Base-by-base conservation (phyloP, 2,797 vertebrate genomes). In the Okamejei kenojei region DNA sequence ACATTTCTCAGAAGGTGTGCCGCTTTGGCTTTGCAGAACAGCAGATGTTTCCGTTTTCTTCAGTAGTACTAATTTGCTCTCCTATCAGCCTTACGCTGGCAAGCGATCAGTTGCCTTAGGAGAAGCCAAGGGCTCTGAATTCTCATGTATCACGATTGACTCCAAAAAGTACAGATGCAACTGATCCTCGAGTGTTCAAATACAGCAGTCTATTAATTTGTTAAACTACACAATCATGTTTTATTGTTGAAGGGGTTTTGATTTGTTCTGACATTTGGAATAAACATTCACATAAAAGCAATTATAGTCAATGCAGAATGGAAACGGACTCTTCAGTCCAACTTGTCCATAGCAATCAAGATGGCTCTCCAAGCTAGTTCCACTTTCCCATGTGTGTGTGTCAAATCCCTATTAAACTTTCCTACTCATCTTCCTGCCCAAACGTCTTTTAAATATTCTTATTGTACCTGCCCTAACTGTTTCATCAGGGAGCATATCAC, bases 211-310 rank as follows among this genome's bases (percentile, higher is more conserved):
- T 7, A 26, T 84, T 26, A 54, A 54, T 26, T 58, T 29, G 61
- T 58, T 84, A 54, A 58, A 84, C 58, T 84, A 54, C 81, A 26
- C 54, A 58, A 84, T 23, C 54, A 54, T 58, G 54, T 84, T 84
- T 45, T 26, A 84, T 61, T n/a, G 54, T 84, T 63, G 11, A 23
- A 84, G 2, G 11, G 23, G 54, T 84, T 84, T 84, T 84, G 54
- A 84, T n/a, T 61, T 61, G 58, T 84, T 84, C 13, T 84, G 81
- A 84, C 81, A 58, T 84, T 84, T 84, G n/a, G 11, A 61, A 54
- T n/a, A 84, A 84, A n/a, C 45, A 84, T 61, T 26, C 54, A 84
- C 58, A 84, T 84, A 61, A 61, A 81, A 54, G 19, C 45, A 38
- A 82, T 82, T 82, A 38, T 4, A 45, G 45, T 45, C 45, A 45